Conservation (phyloP, 2,797 vertebrate genomes). For the Cyclopterus lumpus region DNA sequence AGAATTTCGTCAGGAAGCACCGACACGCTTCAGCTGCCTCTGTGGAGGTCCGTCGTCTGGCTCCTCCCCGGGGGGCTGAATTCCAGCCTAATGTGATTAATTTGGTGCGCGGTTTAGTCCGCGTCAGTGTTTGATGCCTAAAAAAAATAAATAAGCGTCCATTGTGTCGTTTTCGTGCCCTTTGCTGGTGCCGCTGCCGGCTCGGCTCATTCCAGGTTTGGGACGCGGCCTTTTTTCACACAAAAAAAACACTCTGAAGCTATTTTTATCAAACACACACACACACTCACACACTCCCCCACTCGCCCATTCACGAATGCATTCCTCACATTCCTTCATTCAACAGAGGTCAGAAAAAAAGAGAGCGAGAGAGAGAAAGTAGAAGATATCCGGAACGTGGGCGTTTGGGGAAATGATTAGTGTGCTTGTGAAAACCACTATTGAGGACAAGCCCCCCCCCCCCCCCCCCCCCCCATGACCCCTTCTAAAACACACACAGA, state of each 20-base stretch:
- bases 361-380: slow-evolving; percentile 8
- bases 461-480: background rate
- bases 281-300: slow-evolving; percentile 37
- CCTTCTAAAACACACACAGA: background rate
- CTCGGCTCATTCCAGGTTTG: background rate
- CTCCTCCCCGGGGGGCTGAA: slow-evolving; percentile 36
- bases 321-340: slow-evolving; percentile 68
- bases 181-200: background rate
- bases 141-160: slow-evolving; percentile 46
- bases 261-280: background rate
- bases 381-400: slow-evolving; percentile 58
- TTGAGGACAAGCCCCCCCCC: slow-evolving; percentile 29
- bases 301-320: slow-evolving; percentile 42
- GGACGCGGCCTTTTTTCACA: background rate
- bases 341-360: slow-evolving; percentile 35
- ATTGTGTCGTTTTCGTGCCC: background rate
- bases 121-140: slow-evolving; percentile 31
- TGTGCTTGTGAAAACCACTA: slow-evolving; percentile 36
- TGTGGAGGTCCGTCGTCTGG: slow-evolving; percentile 29
- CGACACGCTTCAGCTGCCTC: slow-evolving; percentile 23
- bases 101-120: slow-evolving; percentile 18
- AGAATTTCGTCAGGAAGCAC: slow-evolving; percentile 42
- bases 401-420: slow-evolving; percentile 64
- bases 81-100: slow-evolving; percentile 55
- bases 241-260: background rate